Evolutionary conservation across 2,888 invertebrate genomes (phyloP), one percentile per base, ranked within the genome.

Genomic region (Xestia ashworthii): DNA sequence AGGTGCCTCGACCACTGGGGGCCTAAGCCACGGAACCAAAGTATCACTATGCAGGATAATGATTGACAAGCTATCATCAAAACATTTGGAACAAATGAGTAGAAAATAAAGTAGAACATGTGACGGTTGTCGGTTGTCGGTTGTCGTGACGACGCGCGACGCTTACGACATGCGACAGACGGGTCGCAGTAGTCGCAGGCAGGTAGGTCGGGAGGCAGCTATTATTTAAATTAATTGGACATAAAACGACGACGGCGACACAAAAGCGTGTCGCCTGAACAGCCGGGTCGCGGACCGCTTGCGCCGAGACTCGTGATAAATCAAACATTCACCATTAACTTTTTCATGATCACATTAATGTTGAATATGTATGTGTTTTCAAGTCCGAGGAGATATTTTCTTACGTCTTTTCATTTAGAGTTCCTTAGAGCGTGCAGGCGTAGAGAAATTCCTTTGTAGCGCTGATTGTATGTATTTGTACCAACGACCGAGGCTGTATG

Each of bases 191-290:
- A 90, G 90, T 90, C 91, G 90, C 94, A 95, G 93, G 94, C 95
- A 95, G 95, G 95, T 95, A 95, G 94, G 93, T 92, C 92, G 93
- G 91, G 92, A 93, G 93, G 93, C 92, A 90, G 95, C 95, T 94
- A 95, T 96, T 95, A 96, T 96, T 96, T 95, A 96, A 96, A 95
- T 96, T 95, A 95, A 96, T 96, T 96, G 95, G 95, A 95, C 94
- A 93, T 95, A 94, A 95, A 95, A 95, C 94, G 94, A 94, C 92
- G 91, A 93, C 90, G 90, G 89, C 90, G 91, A 93, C 91, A 92
- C 91, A 91, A 91, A 90, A 94, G 92, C 93, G 93, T 94, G 94
- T 94, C 94, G 94, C 90, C 90, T 88, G 89, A 90, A 90, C 90
- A 92, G 91, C 90, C 91, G 91, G 89, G 91, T 87, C 89, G 90